phyloP scores from a whole-genome alignment of 2,113 vertebrate genomes.

The Laterallus jamaicensis region DNA sequence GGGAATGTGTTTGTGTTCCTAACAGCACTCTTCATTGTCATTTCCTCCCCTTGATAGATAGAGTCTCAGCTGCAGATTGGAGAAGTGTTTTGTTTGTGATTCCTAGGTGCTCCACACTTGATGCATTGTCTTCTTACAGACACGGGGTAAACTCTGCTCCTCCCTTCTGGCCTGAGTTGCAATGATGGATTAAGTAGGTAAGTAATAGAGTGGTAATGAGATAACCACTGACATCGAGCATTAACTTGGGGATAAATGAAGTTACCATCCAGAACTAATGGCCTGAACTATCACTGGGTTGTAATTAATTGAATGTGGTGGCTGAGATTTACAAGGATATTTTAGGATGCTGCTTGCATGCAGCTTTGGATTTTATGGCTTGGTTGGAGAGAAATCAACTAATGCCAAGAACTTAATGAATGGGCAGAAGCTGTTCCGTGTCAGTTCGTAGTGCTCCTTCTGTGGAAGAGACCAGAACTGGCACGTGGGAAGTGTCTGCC shows the following conservation, averaged over 20 bases:
- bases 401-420: constrained; percentile 41
- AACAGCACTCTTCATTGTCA: not conserved
- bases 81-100: constrained; percentile 27
- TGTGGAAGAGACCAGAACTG: not conserved
- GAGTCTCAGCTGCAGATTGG: not conserved
- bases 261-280: constrained; percentile 77
- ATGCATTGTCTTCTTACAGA: not conserved
- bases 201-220: constrained; percentile 74
- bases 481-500: not conserved
- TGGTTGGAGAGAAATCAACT: constrained; percentile 63
- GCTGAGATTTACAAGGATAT: constrained; percentile 74
- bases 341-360: constrained; percentile 66
- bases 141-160: not conserved
- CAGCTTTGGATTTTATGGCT: constrained; percentile 64
- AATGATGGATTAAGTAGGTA: constrained; percentile 60
- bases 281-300: constrained; percentile 57
- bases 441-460: not conserved
- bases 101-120: not conserved
- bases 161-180: constrained; percentile 15
- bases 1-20: not conserved
- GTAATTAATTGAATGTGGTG: constrained; percentile 75
- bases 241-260: constrained; percentile 77
- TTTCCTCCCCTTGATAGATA: not conserved
- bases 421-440: constrained; percentile 7
- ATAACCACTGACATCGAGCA: constrained; percentile 71